These are phyloP conservation scores for Aporophyla nigra DNA, from an alignment of 2,888 invertebrate genomes.

Conservation along the genomic window DNA sequence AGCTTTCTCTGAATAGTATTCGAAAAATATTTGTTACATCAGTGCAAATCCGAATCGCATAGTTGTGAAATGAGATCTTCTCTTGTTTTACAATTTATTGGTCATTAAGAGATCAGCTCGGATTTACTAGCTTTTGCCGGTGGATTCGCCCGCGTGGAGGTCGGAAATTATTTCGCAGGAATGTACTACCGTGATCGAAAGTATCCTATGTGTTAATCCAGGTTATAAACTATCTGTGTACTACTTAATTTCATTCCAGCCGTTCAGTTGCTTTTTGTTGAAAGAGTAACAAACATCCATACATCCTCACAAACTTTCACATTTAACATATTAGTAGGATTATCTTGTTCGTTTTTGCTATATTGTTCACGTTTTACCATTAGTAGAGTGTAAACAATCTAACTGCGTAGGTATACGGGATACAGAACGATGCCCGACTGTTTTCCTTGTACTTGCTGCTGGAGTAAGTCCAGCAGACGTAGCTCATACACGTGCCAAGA, in stretches of 20 bases:
- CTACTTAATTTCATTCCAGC: too few species aligned
- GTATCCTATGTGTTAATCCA: too few species aligned
- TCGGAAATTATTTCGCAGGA: too few species aligned
- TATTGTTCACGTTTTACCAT: constrained; percentile 54
- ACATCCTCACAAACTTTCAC: too few species aligned
- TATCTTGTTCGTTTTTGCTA: constrained; percentile 45
- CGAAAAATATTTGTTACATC: constrained; percentile 52
- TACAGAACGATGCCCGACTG: constrained; percentile 9
- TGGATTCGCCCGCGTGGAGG: too few species aligned
- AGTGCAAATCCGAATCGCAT: constrained; percentile 29
- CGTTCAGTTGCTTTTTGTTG: too few species aligned
- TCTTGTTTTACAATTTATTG: constrained; percentile 49
- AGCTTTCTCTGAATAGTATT: constrained; percentile 27
- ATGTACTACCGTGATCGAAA: too few species aligned
- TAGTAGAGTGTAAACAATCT: constrained; percentile 38
- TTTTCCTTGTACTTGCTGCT: constrained; percentile 29
- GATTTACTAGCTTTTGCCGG: neutral
- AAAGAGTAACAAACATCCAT: too few species aligned
- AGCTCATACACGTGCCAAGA: constrained; percentile 37
- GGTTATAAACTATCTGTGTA: too few species aligned
- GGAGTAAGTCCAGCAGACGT: constrained; percentile 45
- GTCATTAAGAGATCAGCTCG: constrained; percentile 41
- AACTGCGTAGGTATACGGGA: constrained; percentile 20
- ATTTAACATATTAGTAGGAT: constrained; percentile 8
- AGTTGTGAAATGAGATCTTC: constrained; percentile 47